phyloP scores from a whole-genome alignment of 2,113 vertebrate genomes.

The Pachyramphus minor region DNA sequence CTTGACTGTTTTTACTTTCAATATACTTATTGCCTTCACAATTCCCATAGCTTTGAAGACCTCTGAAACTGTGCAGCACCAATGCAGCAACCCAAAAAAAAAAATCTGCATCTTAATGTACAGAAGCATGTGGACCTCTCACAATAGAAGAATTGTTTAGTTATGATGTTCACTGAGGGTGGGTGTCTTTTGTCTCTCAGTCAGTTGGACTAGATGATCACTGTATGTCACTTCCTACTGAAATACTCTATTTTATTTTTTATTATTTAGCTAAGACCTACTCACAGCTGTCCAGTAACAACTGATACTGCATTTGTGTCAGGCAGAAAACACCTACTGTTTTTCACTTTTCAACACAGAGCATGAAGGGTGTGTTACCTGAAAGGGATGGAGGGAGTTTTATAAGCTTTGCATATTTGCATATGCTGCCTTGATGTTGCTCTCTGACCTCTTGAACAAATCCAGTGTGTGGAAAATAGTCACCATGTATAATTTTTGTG shows the following conservation, averaged over 20 bases:
- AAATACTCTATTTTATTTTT: neutral
- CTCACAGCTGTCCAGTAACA: neutral
- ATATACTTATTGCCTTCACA: neutral
- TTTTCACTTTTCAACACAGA: neutral
- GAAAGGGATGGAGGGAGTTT: neutral
- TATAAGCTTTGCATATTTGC: neutral
- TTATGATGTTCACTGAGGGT: neutral
- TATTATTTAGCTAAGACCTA: neutral
- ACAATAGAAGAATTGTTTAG: neutral
- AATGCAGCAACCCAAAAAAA: neutral
- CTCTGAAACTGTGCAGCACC: neutral
- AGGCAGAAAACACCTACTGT: neutral
- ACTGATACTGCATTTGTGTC: fast-evolving
- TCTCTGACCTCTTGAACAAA: neutral
- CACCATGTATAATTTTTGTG: neutral
- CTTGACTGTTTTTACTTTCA: neutral
- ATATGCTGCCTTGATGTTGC: neutral
- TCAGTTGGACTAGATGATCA: neutral
- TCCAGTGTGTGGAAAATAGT: neutral
- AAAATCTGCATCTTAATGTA: neutral
- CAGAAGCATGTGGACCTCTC: neutral
- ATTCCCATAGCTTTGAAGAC: neutral
- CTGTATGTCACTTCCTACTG: neutral
- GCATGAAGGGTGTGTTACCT: neutral
- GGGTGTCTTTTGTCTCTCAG: neutral